Evolutionary conservation across 2,888 invertebrate genomes (phyloP).

Genomic region (Augiades crinisus): DNA sequence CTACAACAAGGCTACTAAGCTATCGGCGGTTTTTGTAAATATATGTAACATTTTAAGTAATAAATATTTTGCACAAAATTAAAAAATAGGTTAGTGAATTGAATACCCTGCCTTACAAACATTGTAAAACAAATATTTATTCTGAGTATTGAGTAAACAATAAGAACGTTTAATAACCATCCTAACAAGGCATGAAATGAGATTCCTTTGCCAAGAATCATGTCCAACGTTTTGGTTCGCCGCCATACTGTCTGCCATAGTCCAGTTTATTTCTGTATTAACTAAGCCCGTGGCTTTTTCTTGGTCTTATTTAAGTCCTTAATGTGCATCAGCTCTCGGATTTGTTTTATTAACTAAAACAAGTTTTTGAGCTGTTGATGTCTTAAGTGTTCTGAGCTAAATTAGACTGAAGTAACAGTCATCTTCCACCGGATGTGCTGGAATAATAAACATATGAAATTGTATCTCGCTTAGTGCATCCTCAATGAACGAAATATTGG

Average conservation of each 20-base stretch:
- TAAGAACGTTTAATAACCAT: neutral
- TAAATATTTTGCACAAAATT: too few relatives aligned
- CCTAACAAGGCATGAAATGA: slow-evolving; percentile 8
- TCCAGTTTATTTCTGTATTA: slow-evolving; percentile 17
- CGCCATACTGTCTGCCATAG: slow-evolving; percentile 20
- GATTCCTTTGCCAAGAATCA: slow-evolving; percentile 13
- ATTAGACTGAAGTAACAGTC: slow-evolving; percentile 19
- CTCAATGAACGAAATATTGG: slow-evolving; percentile 4
- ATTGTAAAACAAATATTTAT: neutral
- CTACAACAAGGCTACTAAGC: too few relatives aligned
- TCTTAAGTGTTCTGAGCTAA: slow-evolving; percentile 20
- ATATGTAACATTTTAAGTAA: too few relatives aligned
- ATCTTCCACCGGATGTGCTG: slow-evolving; percentile 15
- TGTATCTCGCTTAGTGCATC: slow-evolving; percentile 10
- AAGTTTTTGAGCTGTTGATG: slow-evolving; percentile 23
- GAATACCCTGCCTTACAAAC: too few relatives aligned
- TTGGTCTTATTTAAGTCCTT: slow-evolving; percentile 13
- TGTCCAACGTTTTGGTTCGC: slow-evolving; percentile 11
- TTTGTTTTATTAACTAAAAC: slow-evolving; percentile 20
- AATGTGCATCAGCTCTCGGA: slow-evolving; percentile 7
- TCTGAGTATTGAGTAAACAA: neutral
- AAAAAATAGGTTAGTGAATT: too few relatives aligned
- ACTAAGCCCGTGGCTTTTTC: slow-evolving; percentile 2
- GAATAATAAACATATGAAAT: slow-evolving; percentile 24
- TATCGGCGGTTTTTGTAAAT: too few relatives aligned